These are phyloP conservation scores for Galbula dea DNA, from an alignment of 2,113 vertebrate species.

Conservation along the genomic window DNA sequence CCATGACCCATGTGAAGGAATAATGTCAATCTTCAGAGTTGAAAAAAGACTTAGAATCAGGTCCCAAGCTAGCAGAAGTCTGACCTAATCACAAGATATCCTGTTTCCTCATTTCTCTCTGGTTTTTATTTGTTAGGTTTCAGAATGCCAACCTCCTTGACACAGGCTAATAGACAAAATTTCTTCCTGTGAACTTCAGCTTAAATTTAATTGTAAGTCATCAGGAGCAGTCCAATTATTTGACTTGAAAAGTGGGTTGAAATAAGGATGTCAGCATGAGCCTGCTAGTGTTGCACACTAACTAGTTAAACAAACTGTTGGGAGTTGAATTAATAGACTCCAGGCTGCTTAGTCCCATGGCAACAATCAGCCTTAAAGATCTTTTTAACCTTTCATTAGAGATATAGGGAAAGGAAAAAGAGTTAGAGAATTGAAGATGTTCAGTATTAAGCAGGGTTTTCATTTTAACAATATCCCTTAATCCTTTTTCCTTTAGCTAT, in stretches of 20 bases:
- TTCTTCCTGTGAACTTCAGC: background rate
- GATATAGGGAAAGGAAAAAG: background rate
- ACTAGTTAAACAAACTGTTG: conserved; percentile 5
- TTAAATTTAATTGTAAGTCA: background rate
- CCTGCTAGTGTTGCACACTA: background rate
- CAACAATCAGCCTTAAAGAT: conserved; percentile 42
- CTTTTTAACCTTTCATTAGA: conserved; percentile 37
- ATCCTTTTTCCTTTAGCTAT: background rate
- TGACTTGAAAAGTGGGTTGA: background rate
- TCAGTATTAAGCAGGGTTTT: background rate
- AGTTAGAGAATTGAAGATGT: background rate
- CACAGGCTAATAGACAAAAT: background rate
- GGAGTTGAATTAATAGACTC: conserved; percentile 9
- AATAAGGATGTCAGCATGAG: background rate
- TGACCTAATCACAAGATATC: background rate
- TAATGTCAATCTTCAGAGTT: background rate
- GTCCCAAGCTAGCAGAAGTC: background rate
- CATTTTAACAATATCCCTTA: conserved; percentile 8
- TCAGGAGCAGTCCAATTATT: background rate
- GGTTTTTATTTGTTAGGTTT: background rate
- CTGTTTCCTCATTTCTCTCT: background rate
- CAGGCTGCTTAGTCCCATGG: conserved; percentile 38
- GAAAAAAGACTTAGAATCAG: background rate
- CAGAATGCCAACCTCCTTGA: background rate
- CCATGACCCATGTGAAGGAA: background rate